Percentiles rank a stretch among this genome's conserved stretches.
Conservation (phyloP, 2,797 vertebrate species). For the Sparus aurata region DNA sequence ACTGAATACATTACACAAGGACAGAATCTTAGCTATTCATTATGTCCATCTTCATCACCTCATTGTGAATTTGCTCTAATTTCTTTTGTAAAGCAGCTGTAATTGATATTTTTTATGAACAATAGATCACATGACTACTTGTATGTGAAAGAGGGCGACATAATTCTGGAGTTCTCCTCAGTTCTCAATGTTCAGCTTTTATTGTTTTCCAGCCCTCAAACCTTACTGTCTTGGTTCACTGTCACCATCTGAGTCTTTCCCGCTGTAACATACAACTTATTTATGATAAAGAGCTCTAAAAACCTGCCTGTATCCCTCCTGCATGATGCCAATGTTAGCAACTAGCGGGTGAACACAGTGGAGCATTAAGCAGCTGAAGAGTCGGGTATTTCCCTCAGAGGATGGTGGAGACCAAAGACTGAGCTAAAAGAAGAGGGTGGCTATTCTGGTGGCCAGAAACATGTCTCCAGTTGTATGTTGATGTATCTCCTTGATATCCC, state of each 20-base stretch:
- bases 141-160: not conserved
- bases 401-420: not conserved
- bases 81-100: not conserved
- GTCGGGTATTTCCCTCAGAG: not conserved
- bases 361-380: not conserved
- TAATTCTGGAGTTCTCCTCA: not conserved
- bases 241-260: not conserved
- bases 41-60: constrained; percentile 23
- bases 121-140: not conserved
- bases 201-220: not conserved
- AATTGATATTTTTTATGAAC: not conserved
- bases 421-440: not conserved
- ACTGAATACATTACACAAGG: constrained; percentile 51
- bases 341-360: not conserved
- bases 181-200: not conserved
- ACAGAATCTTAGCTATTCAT: constrained; percentile 23
- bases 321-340: not conserved
- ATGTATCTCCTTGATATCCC: not conserved
- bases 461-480: not conserved
- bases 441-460: not conserved
- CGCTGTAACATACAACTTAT: not conserved
- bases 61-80: not conserved
- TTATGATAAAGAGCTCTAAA: not conserved
- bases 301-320: not conserved
- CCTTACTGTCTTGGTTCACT: not conserved